Percentiles rank a stretch among this genome's conserved stretches.
Conservation (phyloP, 2,888 invertebrate species). For the Oxycera nigricornis region DNA sequence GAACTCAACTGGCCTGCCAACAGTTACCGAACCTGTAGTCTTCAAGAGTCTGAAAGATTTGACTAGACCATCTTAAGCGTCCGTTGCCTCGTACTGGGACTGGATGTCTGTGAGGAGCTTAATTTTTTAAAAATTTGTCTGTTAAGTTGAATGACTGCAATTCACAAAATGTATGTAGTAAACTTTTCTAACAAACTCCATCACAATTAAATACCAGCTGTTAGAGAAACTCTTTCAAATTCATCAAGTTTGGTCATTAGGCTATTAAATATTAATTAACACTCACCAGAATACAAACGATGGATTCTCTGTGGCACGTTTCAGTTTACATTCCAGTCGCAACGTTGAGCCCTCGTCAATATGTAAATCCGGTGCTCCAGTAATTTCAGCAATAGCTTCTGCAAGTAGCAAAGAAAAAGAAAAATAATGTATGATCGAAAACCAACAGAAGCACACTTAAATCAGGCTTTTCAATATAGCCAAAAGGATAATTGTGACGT, state of each 20-base stretch:
- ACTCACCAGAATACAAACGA: slow-evolving; percentile 62
- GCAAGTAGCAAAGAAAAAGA: slow-evolving; percentile 35
- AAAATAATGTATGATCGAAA: slow-evolving; percentile 6
- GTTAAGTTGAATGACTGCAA: too few relatives aligned
- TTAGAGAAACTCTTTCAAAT: neutral
- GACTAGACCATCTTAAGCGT: too few relatives aligned
- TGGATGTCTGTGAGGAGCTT: too few relatives aligned
- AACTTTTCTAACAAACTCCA: neutral
- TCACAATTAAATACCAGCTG: neutral
- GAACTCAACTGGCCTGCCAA: too few relatives aligned
- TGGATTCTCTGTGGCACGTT: slow-evolving; percentile 61
- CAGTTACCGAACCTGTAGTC: too few relatives aligned
- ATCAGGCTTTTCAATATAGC: slow-evolving; percentile 18
- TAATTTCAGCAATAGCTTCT: slow-evolving; percentile 62
- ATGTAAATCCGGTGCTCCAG: slow-evolving; percentile 60
- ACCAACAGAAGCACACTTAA: neutral
- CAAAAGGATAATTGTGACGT: slow-evolving; percentile 11
- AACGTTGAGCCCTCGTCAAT: slow-evolving; percentile 62
- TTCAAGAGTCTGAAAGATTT: too few relatives aligned
- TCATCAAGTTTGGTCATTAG: neutral
- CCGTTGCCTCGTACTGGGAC: too few relatives aligned
- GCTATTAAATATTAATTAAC: slow-evolving; percentile 16
- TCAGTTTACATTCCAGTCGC: slow-evolving; percentile 60
- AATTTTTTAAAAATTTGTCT: too few relatives aligned
- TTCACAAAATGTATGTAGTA: neutral